Base-by-base conservation (phyloP, 2,797 vertebrate species). In the Phalloptychus januarius region DNA sequence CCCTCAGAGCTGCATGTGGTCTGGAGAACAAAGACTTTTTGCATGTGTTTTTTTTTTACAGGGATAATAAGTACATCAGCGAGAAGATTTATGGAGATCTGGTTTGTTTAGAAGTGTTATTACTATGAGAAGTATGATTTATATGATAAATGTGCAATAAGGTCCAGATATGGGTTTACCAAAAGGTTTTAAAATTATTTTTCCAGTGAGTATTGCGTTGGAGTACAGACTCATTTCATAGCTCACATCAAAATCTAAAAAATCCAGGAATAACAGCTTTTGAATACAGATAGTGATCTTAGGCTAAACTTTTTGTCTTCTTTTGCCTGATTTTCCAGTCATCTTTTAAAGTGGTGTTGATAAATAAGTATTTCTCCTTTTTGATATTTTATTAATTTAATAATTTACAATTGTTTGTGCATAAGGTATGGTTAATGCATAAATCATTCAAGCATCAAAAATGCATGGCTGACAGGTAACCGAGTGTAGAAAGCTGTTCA, bases 1-100 rank as follows among this genome's bases (percentile, higher is more conserved):
- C 25, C 71, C 33, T 75, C 46, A 50, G 54, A 31, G 31, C 20
- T 20, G 73, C 83, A 84, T 83, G 76, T 80, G 75, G 78, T 72
- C 45, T 42, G 36, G 8, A 69, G 69, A 84, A 82, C 82, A 85
- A 86, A 77, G 38, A 18, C 56, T 65, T 77, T 3, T 79, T 61
- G 78, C 18, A 84, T 36, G 20, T 42, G 23, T 42, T 28, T 7
- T 7, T 69, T 76, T 77, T 74, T 77, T 23, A 44, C 42, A 50
- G 13, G 4, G 18, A 0, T 76, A 2, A n/a, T 56, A 42, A 65
- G 23, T 71, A 7, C 38, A 18, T 72, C 45, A 23, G 15, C 5
- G 36, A 56, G 65, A 36, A 50, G 28, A 52, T 42, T 48, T 40
- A 67, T 67, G 44, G 45, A 13, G 11, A 52, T 16, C 48, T 54